Conservation (phyloP, 2,888 invertebrate species). For the Imbricaverruca yamaguchii region DNA sequence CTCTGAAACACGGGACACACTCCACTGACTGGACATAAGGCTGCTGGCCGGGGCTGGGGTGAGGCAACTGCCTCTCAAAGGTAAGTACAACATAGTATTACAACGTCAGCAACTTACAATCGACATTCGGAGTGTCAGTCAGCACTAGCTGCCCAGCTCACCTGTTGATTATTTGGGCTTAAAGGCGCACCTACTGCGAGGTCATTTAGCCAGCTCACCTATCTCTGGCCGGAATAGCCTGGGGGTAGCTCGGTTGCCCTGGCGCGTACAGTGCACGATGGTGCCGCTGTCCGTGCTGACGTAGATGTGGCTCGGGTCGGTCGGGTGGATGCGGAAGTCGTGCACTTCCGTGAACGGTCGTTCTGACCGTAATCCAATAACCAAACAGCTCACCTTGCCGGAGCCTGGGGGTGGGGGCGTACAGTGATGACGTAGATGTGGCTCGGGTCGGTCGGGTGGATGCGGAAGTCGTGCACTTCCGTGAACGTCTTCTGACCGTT, state of each 20-base stretch:
- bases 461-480: slow-evolving; percentile 24
- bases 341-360: not conserved
- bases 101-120: too few species aligned
- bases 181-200: too few species aligned
- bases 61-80: too few species aligned
- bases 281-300: slow-evolving; percentile 31
- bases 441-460: slow-evolving; percentile 29
- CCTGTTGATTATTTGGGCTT: too few species aligned
- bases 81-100: too few species aligned
- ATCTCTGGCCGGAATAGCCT: slow-evolving; percentile 30
- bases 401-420: too few species aligned
- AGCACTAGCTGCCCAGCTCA: not conserved
- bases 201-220: too few species aligned
- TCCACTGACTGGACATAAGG: too few species aligned
- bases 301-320: slow-evolving; percentile 30
- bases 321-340: slow-evolving; percentile 27
- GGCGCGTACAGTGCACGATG: slow-evolving; percentile 31
- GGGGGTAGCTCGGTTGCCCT: slow-evolving; percentile 28
- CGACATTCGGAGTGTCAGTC: too few species aligned
- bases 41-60: too few species aligned
- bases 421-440: slow-evolving; percentile 31
- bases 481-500: not conserved
- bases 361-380: too few species aligned
- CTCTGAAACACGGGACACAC: not conserved
- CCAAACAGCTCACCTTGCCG: too few species aligned